A percentile compares a stretch with the other conserved stretches of the same genome.
phyloP scores from a whole-genome alignment of 2,797 vertebrate species.

The Intellagama lesueurii region DNA sequence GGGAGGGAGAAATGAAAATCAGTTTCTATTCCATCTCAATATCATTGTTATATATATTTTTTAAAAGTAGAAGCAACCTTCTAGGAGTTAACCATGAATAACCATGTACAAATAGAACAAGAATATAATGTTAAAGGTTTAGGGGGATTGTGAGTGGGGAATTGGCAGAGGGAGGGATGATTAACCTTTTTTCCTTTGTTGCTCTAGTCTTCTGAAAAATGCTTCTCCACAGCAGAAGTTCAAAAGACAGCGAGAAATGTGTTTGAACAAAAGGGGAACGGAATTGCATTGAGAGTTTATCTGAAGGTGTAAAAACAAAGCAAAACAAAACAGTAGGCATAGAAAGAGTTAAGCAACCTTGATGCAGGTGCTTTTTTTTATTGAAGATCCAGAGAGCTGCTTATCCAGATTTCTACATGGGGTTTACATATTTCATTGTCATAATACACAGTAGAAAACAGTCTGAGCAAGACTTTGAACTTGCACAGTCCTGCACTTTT shows the following conservation, averaged over 20 bases:
- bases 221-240: not conserved
- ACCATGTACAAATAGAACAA: not conserved
- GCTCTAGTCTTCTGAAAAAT: not conserved
- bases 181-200: not conserved
- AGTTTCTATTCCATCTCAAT: no score
- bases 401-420: not conserved
- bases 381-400: not conserved
- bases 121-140: not conserved
- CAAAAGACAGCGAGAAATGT: not conserved
- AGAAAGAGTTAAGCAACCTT: not conserved
- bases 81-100: not conserved
- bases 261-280: not conserved
- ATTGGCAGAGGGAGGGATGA: not conserved
- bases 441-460: no score
- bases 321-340: not conserved
- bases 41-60: not conserved
- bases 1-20: no score
- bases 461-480: not conserved
- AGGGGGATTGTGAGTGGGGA: not conserved
- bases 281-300: not conserved
- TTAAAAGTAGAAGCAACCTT: not conserved
- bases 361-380: no score
- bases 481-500: not conserved
- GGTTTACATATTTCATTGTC: not conserved
- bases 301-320: not conserved